phyloP scores from a whole-genome alignment of 2,888 invertebrate genomes.

The Xanthia togata region DNA sequence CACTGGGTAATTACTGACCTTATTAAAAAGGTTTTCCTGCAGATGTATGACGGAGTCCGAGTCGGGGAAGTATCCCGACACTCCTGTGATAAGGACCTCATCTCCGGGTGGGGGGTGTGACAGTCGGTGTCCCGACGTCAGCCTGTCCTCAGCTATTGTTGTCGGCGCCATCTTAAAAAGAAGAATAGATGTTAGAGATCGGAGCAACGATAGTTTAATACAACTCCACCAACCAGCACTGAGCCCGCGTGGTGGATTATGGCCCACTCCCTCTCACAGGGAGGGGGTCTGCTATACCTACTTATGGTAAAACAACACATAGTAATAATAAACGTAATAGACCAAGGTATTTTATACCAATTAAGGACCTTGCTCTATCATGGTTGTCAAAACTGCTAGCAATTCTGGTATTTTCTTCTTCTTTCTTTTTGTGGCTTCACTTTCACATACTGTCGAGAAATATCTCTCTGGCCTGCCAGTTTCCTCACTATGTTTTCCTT shows the following conservation, averaged over 20 bases:
- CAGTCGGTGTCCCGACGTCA: conserved; percentile 88
- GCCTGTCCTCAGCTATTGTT: conserved; percentile 81
- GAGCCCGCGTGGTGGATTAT: too few relatives aligned
- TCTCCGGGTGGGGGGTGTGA: conserved; percentile 91
- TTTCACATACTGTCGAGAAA: too few relatives aligned
- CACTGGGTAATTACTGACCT: conserved; percentile 81
- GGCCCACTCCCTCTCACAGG: too few relatives aligned
- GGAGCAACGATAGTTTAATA: background rate
- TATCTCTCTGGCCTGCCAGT: too few relatives aligned
- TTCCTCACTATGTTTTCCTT: too few relatives aligned
- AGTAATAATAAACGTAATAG: too few relatives aligned
- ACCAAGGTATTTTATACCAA: background rate
- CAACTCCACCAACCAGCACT: background rate
- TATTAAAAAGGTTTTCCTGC: conserved; percentile 93
- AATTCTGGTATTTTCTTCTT: background rate
- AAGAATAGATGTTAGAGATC: background rate
- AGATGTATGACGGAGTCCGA: conserved; percentile 94
- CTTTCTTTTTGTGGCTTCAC: too few relatives aligned
- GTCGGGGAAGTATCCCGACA: conserved; percentile 94
- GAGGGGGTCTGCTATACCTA: too few relatives aligned
- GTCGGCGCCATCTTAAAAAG: conserved; percentile 83
- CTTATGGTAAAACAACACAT: too few relatives aligned
- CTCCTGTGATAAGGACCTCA: conserved; percentile 92
- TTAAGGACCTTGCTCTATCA: background rate
- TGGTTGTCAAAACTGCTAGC: background rate